phyloP scores from a whole-genome alignment of 2,888 invertebrate genomes.

The Xanthia togata region DNA sequence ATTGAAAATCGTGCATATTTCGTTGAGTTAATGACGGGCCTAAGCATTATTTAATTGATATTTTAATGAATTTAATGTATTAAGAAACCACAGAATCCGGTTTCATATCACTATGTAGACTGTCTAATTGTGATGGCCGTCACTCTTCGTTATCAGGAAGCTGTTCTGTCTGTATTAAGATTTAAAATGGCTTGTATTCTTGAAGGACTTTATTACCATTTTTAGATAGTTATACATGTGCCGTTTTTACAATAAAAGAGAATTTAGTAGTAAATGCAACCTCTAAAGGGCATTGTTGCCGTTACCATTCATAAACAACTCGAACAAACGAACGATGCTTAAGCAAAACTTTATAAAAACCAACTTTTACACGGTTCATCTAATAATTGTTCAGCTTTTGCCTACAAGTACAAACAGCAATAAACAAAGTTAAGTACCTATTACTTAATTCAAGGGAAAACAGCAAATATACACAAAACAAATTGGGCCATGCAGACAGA shows the following conservation, averaged over 20 bases:
- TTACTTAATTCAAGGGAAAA: background rate
- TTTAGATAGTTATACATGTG: background rate
- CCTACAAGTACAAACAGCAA: background rate
- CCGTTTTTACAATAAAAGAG: background rate
- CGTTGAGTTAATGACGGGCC: conserved; percentile 8
- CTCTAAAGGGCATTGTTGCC: background rate
- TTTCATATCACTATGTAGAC: conserved; percentile 24
- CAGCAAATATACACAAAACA: background rate
- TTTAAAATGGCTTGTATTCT: conserved; percentile 1
- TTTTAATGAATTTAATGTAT: conserved; percentile 43
- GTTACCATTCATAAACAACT: background rate
- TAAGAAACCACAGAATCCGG: conserved; percentile 33
- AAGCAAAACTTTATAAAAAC: background rate
- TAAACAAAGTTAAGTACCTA: conserved; percentile 3
- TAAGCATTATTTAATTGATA: conserved; percentile 33
- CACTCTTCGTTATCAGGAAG: conserved; percentile 15
- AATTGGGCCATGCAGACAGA: conserved; percentile 10
- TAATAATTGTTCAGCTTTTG: conserved; percentile 12
- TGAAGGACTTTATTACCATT: background rate
- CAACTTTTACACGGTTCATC: conserved; percentile 14
- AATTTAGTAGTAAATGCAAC: too few relatives aligned
- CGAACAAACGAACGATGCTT: background rate
- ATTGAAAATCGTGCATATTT: conserved; percentile 1
- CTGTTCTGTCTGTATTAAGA: background rate
- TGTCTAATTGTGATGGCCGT: conserved; percentile 17